Evolutionary conservation across 2,888 invertebrate genomes (phyloP), one percentile per base, ranked within the genome.

Genomic region (Hoplodrina blanda): DNA sequence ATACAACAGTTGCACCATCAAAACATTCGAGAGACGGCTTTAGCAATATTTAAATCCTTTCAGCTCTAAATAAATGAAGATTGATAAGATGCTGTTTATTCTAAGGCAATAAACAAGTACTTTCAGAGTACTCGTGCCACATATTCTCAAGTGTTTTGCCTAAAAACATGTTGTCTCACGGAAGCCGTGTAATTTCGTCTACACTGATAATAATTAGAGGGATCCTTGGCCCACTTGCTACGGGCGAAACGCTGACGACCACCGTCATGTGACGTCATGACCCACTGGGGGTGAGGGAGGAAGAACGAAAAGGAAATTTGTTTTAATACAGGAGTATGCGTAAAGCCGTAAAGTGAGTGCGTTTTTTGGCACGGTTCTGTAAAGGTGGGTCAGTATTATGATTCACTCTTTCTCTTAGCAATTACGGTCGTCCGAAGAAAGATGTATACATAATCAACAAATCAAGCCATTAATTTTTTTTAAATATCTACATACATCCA

Each of bases 211-310:
- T 84, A 86, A 85, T 84, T 85, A 82, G 80, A 84, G 83, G 75
- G 80, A 85, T 89, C 88, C 89, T 89, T 88, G 87, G 86, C 89
- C 86, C 80, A 81, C 82, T 87, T 83, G 79, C 81, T 49, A 62
- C 69, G 67, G 74, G 78, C 67, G 70, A 76, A 85, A 80, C 62
- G 81, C 79, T 78, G 81, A 69, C 73, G 73, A 76, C 79, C 78
- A 78, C 69, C 69, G 68, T 46, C 62, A 52, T 55, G 66, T 81
- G 73, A 73, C 70, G 81, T 81, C 72, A 73, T n/a, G 10, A 11
- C 76, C 50, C 25, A 11, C 33, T 17, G 37, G 46, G 49, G 61
- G 13, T 52, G 37, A 50, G 52, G 46, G 10, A 7, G 8, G 46
- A 3, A 41, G 6, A 50, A 41, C 17, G 56, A 49, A 33, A 62